These are phyloP conservation scores for Globicephala melas DNA, from an alignment of 2,113 vertebrate species.

Conservation along the genomic window DNA sequence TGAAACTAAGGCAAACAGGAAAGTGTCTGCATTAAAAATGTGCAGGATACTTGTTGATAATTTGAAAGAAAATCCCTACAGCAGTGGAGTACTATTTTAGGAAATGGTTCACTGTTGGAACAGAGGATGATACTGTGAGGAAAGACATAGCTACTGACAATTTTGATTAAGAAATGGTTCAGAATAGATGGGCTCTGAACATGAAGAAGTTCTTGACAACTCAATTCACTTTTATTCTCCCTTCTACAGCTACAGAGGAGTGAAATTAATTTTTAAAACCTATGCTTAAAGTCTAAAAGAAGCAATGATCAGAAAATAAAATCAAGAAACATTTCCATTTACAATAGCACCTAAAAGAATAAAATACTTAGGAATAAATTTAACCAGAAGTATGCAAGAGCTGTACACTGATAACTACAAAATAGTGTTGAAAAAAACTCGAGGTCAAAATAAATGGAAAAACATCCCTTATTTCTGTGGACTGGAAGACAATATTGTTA, in stretches of 20 bases:
- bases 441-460: not conserved
- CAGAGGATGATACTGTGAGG: not conserved
- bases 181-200: not conserved
- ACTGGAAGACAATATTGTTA: not conserved
- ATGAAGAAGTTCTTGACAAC: not conserved
- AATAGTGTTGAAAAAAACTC: not conserved
- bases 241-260: not conserved
- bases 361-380: not conserved
- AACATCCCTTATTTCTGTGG: not conserved
- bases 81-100: not conserved
- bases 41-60: not conserved
- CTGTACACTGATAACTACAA: not conserved
- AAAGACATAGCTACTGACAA: not conserved
- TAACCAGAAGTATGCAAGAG: not conserved
- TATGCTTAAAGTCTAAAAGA: not conserved
- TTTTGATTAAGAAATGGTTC: not conserved
- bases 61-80: not conserved
- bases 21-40: not conserved
- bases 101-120: not conserved
- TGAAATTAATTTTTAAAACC: not conserved
- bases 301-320: not conserved
- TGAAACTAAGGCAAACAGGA: not conserved
- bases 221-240: not conserved
- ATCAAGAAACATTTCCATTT: conserved; percentile 8
- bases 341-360: not conserved